These are phyloP conservation scores for Elanoides forficatus DNA, from an alignment of 2,113 vertebrate species.

Conservation along the genomic window DNA sequence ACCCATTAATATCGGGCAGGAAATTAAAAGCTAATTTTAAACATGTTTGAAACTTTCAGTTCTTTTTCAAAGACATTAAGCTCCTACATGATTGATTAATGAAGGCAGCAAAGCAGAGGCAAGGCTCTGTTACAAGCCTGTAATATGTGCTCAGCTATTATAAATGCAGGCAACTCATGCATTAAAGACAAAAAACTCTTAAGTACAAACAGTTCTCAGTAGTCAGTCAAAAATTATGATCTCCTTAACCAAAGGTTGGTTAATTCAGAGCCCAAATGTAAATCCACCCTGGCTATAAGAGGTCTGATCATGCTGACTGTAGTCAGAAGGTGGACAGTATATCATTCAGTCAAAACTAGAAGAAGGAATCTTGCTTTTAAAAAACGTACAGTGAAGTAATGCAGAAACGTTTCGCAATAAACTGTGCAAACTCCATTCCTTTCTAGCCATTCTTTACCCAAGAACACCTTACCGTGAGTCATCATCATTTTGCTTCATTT, in stretches of 20 bases:
- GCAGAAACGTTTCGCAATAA: not conserved
- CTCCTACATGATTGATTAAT: not conserved
- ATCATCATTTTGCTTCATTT: not conserved
- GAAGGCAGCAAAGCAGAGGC: not conserved
- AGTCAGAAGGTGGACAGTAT: not conserved
- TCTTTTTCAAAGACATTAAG: not conserved
- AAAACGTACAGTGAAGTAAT: not conserved
- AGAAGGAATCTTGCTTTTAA: not conserved
- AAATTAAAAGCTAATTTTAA: not conserved
- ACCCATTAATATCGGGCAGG: not conserved
- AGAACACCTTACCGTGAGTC: conserved; percentile 46
- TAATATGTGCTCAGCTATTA: not conserved
- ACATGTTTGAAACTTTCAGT: not conserved
- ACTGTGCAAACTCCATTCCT: not conserved
- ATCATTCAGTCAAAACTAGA: not conserved
- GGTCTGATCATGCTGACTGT: not conserved
- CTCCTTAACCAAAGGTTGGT: not conserved
- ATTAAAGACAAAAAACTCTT: not conserved
- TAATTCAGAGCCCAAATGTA: not conserved
- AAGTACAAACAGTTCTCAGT: not conserved
- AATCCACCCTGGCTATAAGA: not conserved
- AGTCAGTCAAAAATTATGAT: not conserved
- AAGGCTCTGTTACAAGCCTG: not conserved
- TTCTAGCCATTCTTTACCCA: not conserved
- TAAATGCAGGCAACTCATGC: not conserved